These are phyloP conservation scores for Falco cherrug DNA, from an alignment of 2,797 vertebrate species.

Conservation along the genomic window DNA sequence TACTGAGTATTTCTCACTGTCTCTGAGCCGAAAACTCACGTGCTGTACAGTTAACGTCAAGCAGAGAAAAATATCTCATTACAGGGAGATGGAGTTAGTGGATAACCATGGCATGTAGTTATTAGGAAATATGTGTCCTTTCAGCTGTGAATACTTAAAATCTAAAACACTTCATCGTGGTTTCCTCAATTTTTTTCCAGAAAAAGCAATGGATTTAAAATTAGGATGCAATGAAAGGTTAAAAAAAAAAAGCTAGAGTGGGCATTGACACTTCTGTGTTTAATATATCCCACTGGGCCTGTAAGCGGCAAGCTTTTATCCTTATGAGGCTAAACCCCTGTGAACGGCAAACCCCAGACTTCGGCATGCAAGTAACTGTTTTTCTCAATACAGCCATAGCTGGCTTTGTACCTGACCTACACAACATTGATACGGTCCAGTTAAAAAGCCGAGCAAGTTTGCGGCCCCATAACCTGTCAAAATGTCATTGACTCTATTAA, in stretches of 20 bases:
- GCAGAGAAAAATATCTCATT: background rate
- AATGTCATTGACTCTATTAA: background rate
- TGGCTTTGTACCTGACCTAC: no score
- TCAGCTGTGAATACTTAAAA: background rate
- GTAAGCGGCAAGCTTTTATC: background rate
- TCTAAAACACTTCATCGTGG: background rate
- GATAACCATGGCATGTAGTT: background rate
- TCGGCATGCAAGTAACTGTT: fast-evolving
- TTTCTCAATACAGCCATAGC: fast-evolving
- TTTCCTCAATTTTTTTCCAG: background rate
- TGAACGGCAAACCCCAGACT: background rate
- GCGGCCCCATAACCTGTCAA: background rate
- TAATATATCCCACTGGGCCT: background rate
- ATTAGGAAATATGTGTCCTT: background rate
- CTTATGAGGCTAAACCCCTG: background rate
- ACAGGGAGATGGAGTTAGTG: background rate
- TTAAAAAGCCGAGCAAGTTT: background rate
- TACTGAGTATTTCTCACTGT: background rate
- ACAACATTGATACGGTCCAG: background rate
- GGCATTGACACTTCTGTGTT: background rate
- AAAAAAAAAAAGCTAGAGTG: background rate
- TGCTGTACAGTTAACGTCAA: background rate
- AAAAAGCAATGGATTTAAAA: background rate
- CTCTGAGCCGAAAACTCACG: background rate
- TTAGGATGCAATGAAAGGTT: background rate